Base-by-base conservation (phyloP, 2,888 invertebrate species). In the Temnothorax rugatulus region DNA sequence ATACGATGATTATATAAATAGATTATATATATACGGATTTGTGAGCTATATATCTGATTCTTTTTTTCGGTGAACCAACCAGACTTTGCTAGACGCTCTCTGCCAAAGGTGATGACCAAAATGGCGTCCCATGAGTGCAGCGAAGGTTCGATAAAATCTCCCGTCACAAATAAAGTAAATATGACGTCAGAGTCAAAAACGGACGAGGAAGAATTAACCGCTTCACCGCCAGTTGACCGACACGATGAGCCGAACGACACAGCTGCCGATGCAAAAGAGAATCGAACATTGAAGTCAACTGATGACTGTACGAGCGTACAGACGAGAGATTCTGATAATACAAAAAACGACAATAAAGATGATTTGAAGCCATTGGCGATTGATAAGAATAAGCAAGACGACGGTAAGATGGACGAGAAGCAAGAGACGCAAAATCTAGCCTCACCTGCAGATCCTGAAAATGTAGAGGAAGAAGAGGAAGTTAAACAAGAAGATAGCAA, bases 41-140 rank as follows among this genome's bases (percentile, higher is more conserved):
- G 0, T 25, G n/a, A 7, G 25, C 21, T 41, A 29, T n/a, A 29
- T 57, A 11, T 11, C n/a, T 21, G 15, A 66, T 84, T n/a, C 8
- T 15, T 74, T 68, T 44, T 41, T 66, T 44, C 15, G 0, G 4
- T 29, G 29, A 29, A n/a, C 7, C 21, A 73, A 50, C 44, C 57
- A 34, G 7, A 66, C 29, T 50, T n/a, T 54, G 38, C 44, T 66
- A 34, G 7, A 66, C 29, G 57, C 21, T 47, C 63, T 63, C 13
- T 64, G 9, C 11, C 21, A 41, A 73, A 84, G 83, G 77, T 69
- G 68, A 86, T 81, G 71, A 50, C 21, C n/a, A 88, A 89, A 84
- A 89, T 89, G 88, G 82, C 73, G 25, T 84, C 87, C 2, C 2
- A 47, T 34, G 87, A 86, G 44, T 61, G 8, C 15, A 59, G 64